A percentile compares a stretch with the other conserved stretches of the same genome.
phyloP scores from a whole-genome alignment of 2,888 invertebrate genomes.

The Scelioninae gen. 2 region DNA sequence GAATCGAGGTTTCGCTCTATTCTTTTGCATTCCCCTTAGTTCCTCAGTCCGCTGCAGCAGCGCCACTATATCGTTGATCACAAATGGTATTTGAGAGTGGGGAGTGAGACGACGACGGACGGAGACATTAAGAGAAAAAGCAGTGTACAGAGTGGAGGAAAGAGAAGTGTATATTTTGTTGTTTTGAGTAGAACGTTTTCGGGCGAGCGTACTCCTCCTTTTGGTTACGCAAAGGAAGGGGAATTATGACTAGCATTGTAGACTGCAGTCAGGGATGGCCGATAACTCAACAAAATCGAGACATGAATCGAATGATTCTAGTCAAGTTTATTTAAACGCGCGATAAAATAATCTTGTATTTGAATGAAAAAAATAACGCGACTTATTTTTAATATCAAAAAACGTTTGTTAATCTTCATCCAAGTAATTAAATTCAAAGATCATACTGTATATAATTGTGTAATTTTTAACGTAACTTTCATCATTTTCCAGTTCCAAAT shows the following conservation, averaged over 20 bases:
- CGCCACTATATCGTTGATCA: background rate
- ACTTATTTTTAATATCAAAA: too few species aligned
- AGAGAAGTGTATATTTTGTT: constrained; percentile 20
- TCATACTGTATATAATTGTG: too few species aligned
- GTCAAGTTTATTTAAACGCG: too few species aligned
- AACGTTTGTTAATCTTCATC: too few species aligned
- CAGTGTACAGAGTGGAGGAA: background rate
- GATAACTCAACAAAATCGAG: background rate
- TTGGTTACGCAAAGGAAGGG: constrained; percentile 8
- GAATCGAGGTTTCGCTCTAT: background rate
- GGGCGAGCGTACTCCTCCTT: constrained; percentile 23
- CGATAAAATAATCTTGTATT: too few species aligned
- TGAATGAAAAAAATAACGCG: too few species aligned
- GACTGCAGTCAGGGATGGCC: constrained; percentile 3
- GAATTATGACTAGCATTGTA: constrained; percentile 10
- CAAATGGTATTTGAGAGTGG: background rate
- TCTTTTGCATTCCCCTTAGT: background rate
- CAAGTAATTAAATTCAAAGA: too few species aligned
- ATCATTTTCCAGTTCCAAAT: too few species aligned
- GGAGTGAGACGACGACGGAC: background rate
- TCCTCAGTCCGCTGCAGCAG: background rate
- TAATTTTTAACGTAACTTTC: too few species aligned
- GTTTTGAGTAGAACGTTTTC: constrained; percentile 38
- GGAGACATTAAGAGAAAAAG: background rate
- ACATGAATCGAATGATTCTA: too few species aligned